Evolutionary conservation across 2,888 invertebrate species (phyloP), one percentile per base, ranked within the genome.

Genomic region (Oegoconia quadripuncta): DNA sequence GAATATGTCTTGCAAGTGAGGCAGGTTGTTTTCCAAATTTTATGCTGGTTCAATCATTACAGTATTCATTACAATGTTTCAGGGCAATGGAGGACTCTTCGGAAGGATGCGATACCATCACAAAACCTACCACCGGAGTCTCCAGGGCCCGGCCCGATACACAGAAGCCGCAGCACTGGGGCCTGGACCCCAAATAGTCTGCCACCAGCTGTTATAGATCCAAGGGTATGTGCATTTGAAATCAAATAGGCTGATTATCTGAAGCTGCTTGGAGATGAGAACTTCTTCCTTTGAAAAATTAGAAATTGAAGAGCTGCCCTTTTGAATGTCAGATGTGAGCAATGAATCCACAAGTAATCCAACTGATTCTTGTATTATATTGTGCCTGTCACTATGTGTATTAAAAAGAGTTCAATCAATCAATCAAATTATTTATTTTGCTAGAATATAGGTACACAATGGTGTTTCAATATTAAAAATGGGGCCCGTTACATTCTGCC

Each of bases 1-100:
- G n/a, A n/a, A n/a, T n/a, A n/a, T n/a, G n/a, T n/a, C n/a, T n/a
- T n/a, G n/a, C n/a, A n/a, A n/a, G n/a, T n/a, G n/a, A n/a, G n/a
- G n/a, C n/a, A n/a, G n/a, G n/a, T n/a, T n/a, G n/a, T n/a, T n/a
- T n/a, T n/a, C n/a, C n/a, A n/a, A n/a, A 20, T 20, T 7, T 20
- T 3, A 20, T 7, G 7, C 3, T 7, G 3, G 20, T 20, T 20
- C 3, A 20, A 20, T 20, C 3, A 20, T 6, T 20, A 20, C n/a
- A 20, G 7, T 7, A 20, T 3, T 7, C 20, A 20, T 6, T 6
- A 20, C 1, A n/a, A 27, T 13, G 6, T 31, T 62, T 2, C 60
- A 88, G 88, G 87, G 0, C 87, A 83, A 53, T 88, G 84, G 86
- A 51, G 81, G 31, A 83, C 87, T 0, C 57, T 88, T 0, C 73